These are phyloP conservation scores for Urocitellus parryii DNA, from an alignment of 2,113 vertebrate genomes.

Conservation along the genomic window DNA sequence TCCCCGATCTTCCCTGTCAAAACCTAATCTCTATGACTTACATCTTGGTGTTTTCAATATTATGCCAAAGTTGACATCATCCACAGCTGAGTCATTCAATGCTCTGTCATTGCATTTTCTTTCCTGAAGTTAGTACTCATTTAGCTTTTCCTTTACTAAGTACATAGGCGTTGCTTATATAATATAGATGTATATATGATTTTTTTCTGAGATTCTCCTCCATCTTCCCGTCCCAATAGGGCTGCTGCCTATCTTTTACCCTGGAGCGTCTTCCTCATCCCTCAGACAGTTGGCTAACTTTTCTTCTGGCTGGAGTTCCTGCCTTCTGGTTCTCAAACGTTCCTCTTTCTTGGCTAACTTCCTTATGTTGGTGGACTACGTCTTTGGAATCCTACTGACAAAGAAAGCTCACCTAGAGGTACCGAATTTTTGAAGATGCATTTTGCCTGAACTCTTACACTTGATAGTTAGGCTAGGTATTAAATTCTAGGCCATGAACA, in stretches of 20 bases:
- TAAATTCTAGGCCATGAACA: conserved; percentile 1
- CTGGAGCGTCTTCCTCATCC: neutral
- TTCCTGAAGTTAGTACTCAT: neutral
- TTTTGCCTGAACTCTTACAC: conserved; percentile 6
- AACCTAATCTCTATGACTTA: neutral
- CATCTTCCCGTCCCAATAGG: neutral
- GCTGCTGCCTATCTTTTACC: neutral
- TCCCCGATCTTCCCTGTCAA: neutral
- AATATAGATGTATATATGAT: neutral
- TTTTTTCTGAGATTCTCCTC: neutral
- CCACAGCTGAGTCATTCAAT: neutral
- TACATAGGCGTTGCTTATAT: neutral
- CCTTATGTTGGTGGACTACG: neutral
- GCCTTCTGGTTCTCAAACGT: neutral
- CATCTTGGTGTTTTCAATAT: neutral
- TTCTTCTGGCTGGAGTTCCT: neutral
- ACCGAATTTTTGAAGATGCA: neutral
- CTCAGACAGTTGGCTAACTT: neutral
- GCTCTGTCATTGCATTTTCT: neutral
- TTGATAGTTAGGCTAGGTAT: conserved; percentile 48
- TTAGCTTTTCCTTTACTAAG: conserved; percentile 3
- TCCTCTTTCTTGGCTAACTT: neutral
- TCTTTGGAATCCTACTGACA: neutral
- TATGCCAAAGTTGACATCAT: neutral
- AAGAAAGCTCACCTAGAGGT: neutral